These are phyloP conservation scores for Diarsia mendica DNA, from an alignment of 2,888 invertebrate genomes.

Conservation along the genomic window DNA sequence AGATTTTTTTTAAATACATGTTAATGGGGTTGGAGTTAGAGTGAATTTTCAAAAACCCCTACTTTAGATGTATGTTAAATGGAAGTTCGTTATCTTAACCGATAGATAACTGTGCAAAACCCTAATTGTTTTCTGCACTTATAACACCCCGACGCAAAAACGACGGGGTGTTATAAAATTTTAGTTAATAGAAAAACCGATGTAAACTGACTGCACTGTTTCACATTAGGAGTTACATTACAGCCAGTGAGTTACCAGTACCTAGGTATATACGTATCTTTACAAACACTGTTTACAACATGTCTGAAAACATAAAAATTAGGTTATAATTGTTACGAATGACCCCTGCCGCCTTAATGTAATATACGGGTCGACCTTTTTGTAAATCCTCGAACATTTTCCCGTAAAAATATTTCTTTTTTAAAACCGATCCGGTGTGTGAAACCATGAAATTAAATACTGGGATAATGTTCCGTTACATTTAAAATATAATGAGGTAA, in stretches of 20 bases:
- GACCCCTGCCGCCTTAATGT: conserved; percentile 58
- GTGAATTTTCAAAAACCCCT: neutral
- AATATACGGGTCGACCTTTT: conserved; percentile 51
- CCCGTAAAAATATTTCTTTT: conserved; percentile 30
- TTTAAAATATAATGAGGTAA: conserved; percentile 25
- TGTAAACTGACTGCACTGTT: neutral
- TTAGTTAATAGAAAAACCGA: neutral
- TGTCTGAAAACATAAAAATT: conserved; percentile 31
- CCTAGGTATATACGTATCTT: neutral
- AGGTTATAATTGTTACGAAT: conserved; percentile 63
- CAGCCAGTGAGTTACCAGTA: too few relatives aligned
- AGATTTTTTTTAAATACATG: too few relatives aligned
- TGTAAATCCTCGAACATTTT: conserved; percentile 44
- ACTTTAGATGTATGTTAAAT: neutral
- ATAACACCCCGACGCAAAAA: too few relatives aligned
- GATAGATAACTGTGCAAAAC: neutral
- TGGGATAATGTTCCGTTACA: conserved; percentile 5
- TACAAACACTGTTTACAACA: conserved; percentile 29
- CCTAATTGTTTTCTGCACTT: neutral
- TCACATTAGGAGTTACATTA: neutral
- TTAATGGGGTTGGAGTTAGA: neutral
- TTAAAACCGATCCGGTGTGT: conserved; percentile 27
- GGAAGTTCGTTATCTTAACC: neutral
- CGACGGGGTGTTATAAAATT: too few relatives aligned
- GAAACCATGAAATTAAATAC: conserved; percentile 36